Evolutionary conservation across 2,888 invertebrate genomes (phyloP).

Genomic region (Heteromurus nitidus): DNA sequence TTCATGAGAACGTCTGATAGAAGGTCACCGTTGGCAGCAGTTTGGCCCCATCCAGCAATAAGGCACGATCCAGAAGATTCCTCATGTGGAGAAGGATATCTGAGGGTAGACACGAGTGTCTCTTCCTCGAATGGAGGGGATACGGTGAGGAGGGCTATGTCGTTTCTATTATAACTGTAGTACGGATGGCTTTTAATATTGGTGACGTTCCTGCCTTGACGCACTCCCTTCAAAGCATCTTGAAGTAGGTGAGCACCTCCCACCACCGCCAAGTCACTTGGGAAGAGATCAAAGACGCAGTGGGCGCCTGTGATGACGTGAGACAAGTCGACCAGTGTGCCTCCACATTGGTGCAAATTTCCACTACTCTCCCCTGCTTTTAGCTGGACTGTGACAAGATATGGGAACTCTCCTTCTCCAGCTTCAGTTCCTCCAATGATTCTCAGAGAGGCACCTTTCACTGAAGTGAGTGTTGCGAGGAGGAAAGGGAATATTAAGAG

Average conservation of each 20-base stretch:
- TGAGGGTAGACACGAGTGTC: background rate
- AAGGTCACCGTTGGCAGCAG: background rate
- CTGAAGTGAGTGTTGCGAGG: background rate
- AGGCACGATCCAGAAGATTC: background rate
- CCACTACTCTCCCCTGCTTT: background rate
- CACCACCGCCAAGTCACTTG: background rate
- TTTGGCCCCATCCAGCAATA: slow-evolving; percentile 31
- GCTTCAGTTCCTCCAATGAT: slow-evolving; percentile 33
- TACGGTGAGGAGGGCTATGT: slow-evolving; percentile 29
- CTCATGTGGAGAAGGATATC: background rate
- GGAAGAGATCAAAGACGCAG: background rate
- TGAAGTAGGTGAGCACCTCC: slow-evolving; percentile 4
- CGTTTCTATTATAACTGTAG: background rate
- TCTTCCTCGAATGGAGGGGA: background rate
- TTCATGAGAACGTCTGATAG: slow-evolving; percentile 12
- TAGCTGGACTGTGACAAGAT: slow-evolving; percentile 12
- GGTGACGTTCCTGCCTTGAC: background rate
- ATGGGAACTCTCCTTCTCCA: slow-evolving; percentile 27
- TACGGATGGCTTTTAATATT: background rate
- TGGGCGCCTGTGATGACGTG: slow-evolving; percentile 19
- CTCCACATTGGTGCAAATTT: slow-evolving; percentile 14
- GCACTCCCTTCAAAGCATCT: background rate
- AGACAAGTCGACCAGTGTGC: slow-evolving; percentile 11
- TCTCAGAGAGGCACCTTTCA: slow-evolving; percentile 8
- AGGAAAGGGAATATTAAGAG: background rate